These are phyloP conservation scores for Chrysina gloriosa DNA, from an alignment of 2,888 invertebrate genomes.

Conservation along the genomic window DNA sequence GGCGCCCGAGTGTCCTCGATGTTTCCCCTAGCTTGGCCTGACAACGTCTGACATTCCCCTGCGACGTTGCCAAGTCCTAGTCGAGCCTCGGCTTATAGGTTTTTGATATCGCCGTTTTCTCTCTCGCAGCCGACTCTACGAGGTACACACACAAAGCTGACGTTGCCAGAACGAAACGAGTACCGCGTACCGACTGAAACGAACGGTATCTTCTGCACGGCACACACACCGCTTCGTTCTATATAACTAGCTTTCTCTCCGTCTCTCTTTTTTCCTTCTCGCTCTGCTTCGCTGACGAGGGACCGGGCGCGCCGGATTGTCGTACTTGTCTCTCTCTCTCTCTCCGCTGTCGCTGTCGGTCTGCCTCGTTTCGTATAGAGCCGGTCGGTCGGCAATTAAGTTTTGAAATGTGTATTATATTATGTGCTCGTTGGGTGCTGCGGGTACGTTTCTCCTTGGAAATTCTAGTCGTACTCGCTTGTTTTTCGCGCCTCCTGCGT, in stretches of 20 bases:
- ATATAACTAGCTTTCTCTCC: background rate
- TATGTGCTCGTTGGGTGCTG: background rate
- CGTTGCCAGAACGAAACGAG: too few species aligned
- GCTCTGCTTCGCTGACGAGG: background rate
- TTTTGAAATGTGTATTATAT: constrained; percentile 31
- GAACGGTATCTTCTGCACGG: constrained; percentile 21
- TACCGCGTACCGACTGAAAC: background rate
- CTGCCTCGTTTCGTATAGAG: constrained; percentile 4
- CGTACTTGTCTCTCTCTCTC: background rate
- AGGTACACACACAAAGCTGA: too few species aligned
- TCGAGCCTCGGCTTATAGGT: background rate
- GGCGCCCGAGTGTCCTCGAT: constrained; percentile 53
- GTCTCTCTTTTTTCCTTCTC: background rate
- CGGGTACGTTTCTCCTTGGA: background rate
- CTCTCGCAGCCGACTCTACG: too few species aligned
- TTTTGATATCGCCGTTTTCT: background rate
- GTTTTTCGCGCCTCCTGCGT: background rate
- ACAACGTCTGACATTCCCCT: constrained; percentile 63
- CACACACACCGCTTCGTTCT: constrained; percentile 1
- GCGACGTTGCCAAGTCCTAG: constrained; percentile 52
- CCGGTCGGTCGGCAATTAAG: constrained; percentile 29
- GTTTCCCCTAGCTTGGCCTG: constrained; percentile 61
- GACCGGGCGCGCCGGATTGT: background rate
- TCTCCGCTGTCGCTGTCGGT: background rate
- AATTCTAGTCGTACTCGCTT: background rate